Evolutionary conservation across 2,113 vertebrate species (phyloP), one percentile per base, ranked within the genome.

Genomic region (Ceyx melanurus): DNA sequence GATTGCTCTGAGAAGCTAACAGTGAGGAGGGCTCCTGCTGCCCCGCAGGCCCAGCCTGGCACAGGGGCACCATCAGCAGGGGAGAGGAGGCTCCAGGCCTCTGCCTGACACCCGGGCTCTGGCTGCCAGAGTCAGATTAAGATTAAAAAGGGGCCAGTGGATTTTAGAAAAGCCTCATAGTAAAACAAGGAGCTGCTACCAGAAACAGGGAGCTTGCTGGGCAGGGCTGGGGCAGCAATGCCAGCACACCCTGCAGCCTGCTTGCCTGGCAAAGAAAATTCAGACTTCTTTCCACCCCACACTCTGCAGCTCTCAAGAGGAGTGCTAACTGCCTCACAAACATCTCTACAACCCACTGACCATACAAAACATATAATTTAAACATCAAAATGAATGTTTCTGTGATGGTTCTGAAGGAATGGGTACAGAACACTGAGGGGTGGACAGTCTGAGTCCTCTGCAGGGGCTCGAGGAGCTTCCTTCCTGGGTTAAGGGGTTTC

Each of bases 21-120:
- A 54, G 48, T 18, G 29, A 28, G 5, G 11, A 8, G 9, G 0
- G 2, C 15, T 74, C 11, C 51, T 21, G 66, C 51, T 46, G 57
- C 15, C 48, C 7, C 51, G 19, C 0, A 11, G 11, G 1, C 11
- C 0, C 0, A 2, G 15, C 14, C 45, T 20, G 2, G 5, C 50
- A 2, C 2, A 43, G 54, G 0, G 26, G 6, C 14, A 13, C 22
- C 48, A 23, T 21, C 22, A 50, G 22, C 22, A 50, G 48, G 48
- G 21, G 23, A 20, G 45, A 46, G 45, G 46, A 46, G 19, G 46
- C 46, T 46, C 46, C 16, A 46, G 46, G 10, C 46, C 46, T 21
- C 46, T 37, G 37, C 37, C 37, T 37, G 37, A 37, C 37, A 37
- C 35, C n/a, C 17, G 6, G 0, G 56, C 43, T 9, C 48, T 29